Conservation (phyloP, 2,888 invertebrate genomes). For the Eutolmus rufibarbis region DNA sequence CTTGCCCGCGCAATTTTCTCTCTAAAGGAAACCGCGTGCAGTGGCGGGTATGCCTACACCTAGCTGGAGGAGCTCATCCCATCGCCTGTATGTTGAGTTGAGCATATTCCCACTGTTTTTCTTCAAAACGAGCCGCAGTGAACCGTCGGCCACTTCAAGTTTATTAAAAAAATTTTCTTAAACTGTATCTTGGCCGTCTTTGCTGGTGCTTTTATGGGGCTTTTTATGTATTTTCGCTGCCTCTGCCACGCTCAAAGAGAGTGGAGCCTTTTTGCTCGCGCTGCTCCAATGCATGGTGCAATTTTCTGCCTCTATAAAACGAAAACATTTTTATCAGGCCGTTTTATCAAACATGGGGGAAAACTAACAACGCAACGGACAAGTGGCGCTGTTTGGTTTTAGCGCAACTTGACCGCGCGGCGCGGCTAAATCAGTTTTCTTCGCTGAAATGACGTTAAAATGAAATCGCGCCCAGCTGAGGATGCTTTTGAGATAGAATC, state of each 20-base stretch:
- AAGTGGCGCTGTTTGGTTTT: slow-evolving; percentile 32
- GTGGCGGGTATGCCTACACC: background rate
- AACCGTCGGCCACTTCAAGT: background rate
- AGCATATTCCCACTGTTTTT: background rate
- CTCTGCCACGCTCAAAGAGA: too few species aligned
- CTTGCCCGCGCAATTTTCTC: background rate
- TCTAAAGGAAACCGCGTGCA: background rate
- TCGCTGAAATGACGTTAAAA: slow-evolving; percentile 17
- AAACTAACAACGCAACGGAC: slow-evolving; percentile 28
- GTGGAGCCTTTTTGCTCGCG: background rate
- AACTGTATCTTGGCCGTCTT: background rate
- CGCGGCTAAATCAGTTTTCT: slow-evolving; percentile 8
- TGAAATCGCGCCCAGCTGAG: background rate
- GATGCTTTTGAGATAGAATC: background rate
- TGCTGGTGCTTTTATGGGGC: background rate
- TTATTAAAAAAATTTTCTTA: slow-evolving; percentile 6
- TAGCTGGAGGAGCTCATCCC: background rate
- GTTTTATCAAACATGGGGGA: slow-evolving; percentile 35
- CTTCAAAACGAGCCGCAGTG: background rate
- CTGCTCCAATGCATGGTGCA: background rate
- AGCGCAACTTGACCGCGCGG: background rate
- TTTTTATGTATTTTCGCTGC: background rate
- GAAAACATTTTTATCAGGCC: slow-evolving; percentile 32
- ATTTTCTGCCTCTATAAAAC: slow-evolving; percentile 21
- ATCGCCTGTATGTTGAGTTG: background rate